phyloP scores from a whole-genome alignment of 2,888 invertebrate genomes.

The Hesperia comma region DNA sequence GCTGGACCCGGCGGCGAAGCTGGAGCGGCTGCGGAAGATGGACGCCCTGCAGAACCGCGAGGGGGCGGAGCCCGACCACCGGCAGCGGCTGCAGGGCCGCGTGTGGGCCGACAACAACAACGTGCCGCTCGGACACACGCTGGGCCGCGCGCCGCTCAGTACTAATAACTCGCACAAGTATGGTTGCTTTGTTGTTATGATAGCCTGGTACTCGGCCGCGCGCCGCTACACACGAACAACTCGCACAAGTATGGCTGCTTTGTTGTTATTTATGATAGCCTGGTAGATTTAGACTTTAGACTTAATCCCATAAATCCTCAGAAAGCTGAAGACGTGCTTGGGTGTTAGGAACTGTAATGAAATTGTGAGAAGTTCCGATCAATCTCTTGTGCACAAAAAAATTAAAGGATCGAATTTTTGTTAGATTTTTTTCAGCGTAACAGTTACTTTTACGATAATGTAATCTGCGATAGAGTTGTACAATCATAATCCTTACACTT shows the following conservation, averaged over 20 bases:
- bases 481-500: too few species aligned
- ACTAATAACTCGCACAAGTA: not conserved
- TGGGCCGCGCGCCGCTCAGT: slow-evolving; percentile 32
- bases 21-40: slow-evolving; percentile 80
- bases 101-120: slow-evolving; percentile 44
- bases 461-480: too few species aligned
- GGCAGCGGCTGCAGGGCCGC: slow-evolving; percentile 49
- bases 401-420: too few species aligned
- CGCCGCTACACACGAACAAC: not conserved
- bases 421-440: too few species aligned
- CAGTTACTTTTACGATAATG: too few species aligned
- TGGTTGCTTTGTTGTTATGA: not conserved
- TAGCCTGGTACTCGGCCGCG: not conserved
- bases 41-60: slow-evolving; percentile 66
- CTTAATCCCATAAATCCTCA: too few species aligned
- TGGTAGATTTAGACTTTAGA: too few species aligned
- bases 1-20: slow-evolving; percentile 59
- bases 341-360: too few species aligned
- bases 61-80: slow-evolving; percentile 49
- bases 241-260: not conserved
- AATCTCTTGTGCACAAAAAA: too few species aligned
- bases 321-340: too few species aligned
- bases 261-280: too few species aligned
- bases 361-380: too few species aligned
- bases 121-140: slow-evolving; percentile 40